Evolutionary conservation across 2,888 invertebrate genomes (phyloP), one percentile per base, ranked within the genome.

Genomic region (Spodoptera exigua): DNA sequence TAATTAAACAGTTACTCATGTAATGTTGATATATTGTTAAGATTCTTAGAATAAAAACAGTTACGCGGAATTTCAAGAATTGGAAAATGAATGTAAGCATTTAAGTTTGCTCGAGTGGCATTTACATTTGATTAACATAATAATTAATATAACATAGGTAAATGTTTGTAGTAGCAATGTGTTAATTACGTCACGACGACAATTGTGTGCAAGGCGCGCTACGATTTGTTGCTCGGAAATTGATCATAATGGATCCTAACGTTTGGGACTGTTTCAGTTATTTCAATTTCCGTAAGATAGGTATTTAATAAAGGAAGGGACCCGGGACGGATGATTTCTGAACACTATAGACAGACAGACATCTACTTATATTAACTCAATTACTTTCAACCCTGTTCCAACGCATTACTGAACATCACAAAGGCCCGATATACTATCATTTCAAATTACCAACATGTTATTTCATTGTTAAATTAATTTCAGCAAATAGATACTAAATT

Each of bases 271-370:
- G 81, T 80, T 82, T 80, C 78, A 79, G 79, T 83, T 69, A 85
- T 87, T 84, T 81, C 82, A 86, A 85, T 87, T 86, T 87, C 83
- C 83, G 77, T 80, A 75, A 79, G 78, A 82, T 75, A 79, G 73
- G 72, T 78, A 81, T 85, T 85, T 80, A 82, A 83, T 84, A 85
- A 81, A 80, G 82, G 82, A 79, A 79, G 68, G 80, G 82, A 70
- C 78, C 65, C 67, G 53, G 66, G 66, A 65, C 66, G 73, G 70
- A 77, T 74, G 58, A 76, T 76, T 81, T 66, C 71, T 51, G 57
- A 68, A 63, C 36, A 37, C 55, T 49, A 32, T 36, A 48, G 44
- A 58, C 48, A 51, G 43, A 39, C 48, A 44, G n/a, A 36, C 17
- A 44, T 17, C 21, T 48, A 35, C 39, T 39, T 54, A 40, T 27